A percentile compares a stretch with the other conserved stretches of the same genome.
phyloP scores from a whole-genome alignment of 1,140 invertebrate genomes.

The Cecropterus lyciades region DNA sequence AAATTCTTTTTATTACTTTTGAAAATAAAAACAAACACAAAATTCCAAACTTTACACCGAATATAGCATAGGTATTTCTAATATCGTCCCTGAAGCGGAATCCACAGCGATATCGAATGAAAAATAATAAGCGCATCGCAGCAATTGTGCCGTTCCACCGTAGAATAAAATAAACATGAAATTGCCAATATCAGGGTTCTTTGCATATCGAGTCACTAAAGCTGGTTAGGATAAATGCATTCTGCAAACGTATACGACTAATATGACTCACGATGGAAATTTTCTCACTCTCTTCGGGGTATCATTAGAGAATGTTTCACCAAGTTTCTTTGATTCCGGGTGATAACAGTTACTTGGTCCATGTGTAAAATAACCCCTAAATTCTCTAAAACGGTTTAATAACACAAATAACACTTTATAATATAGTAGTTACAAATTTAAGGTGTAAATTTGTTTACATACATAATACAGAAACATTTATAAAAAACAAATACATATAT shows the following conservation, averaged over 20 bases:
- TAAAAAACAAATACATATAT: too few relatives aligned
- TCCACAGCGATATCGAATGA: background rate
- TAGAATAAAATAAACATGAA: constrained; percentile 2
- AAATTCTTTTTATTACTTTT: too few relatives aligned
- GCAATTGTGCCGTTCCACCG: background rate
- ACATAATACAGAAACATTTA: too few relatives aligned
- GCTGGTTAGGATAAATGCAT: background rate
- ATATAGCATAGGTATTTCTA: constrained; percentile 1
- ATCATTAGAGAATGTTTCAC: too few relatives aligned
- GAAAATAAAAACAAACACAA: background rate
- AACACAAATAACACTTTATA: too few relatives aligned
- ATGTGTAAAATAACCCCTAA: too few relatives aligned
- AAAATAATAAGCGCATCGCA: background rate
- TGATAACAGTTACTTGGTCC: too few relatives aligned
- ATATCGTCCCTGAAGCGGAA: constrained; percentile 1
- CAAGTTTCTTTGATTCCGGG: too few relatives aligned
- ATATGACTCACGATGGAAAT: background rate
- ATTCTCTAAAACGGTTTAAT: too few relatives aligned
- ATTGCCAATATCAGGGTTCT: constrained; percentile 1
- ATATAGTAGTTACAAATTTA: too few relatives aligned
- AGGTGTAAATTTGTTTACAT: too few relatives aligned
- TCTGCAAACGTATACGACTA: background rate
- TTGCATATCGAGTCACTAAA: background rate
- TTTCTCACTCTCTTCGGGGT: too few relatives aligned
- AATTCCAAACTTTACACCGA: background rate